phyloP scores from a whole-genome alignment of 92 coral and sea anemone genomes.

The Anthopleura xanthogrammica region DNA sequence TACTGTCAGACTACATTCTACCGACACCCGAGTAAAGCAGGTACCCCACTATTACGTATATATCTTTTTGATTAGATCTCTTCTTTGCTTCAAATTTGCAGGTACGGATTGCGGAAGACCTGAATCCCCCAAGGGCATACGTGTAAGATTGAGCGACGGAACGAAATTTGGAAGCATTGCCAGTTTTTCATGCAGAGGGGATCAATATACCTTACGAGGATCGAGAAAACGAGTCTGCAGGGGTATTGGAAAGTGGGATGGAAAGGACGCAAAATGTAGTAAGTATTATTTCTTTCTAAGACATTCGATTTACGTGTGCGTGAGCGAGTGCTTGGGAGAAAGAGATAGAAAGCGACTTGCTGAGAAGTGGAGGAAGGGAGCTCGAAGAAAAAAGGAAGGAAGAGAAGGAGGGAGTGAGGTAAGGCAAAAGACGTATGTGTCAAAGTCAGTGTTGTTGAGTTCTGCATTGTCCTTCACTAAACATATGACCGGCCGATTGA shows the following conservation, averaged over 20 bases:
- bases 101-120: slow-evolving; percentile 49
- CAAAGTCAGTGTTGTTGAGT: too few relatives aligned
- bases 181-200: slow-evolving; percentile 50
- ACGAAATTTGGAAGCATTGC: slow-evolving; percentile 49
- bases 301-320: background rate
- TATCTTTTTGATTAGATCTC: background rate
- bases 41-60: too few relatives aligned
- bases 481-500: background rate
- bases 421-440: too few relatives aligned
- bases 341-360: too few relatives aligned
- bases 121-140: background rate
- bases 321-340: background rate
- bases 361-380: too few relatives aligned
- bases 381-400: background rate
- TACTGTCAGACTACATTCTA: too few relatives aligned
- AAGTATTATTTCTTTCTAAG: slow-evolving; percentile 24
- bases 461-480: too few relatives aligned
- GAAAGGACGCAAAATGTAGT: slow-evolving; percentile 76
- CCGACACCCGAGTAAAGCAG: too few relatives aligned
- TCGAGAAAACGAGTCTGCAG: slow-evolving; percentile 65
- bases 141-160: slow-evolving; percentile 4
- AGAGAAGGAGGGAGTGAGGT: too few relatives aligned
- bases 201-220: slow-evolving; percentile 57
- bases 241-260: slow-evolving; percentile 84
- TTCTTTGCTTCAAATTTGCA: background rate